Percentiles rank a stretch among this genome's conserved stretches.
phyloP scores from a whole-genome alignment of 2,797 vertebrate genomes.

The Dicrostonyx torquatus region DNA sequence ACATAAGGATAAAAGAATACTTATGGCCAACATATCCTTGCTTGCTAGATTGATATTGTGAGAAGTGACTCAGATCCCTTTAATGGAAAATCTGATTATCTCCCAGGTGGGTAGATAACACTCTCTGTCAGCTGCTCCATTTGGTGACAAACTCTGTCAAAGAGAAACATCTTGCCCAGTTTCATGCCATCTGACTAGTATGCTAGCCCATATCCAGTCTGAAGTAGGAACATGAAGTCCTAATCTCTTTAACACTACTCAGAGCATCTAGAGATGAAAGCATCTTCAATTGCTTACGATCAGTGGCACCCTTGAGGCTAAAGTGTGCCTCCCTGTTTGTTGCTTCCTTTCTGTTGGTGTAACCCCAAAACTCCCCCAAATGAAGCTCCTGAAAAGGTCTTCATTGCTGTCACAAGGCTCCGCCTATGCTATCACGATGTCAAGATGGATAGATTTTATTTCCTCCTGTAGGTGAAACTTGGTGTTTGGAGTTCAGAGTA shows the following conservation, averaged over 20 bases:
- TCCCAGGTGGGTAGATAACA: background rate
- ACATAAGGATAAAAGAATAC: background rate
- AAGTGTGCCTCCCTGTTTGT: background rate
- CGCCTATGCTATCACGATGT: background rate
- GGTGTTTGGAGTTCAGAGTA: background rate
- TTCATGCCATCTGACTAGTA: background rate
- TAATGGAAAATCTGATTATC: background rate
- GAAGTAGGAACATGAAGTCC: background rate
- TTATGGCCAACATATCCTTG: background rate
- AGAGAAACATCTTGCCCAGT: background rate
- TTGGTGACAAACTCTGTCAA: background rate
- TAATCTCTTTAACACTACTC: background rate
- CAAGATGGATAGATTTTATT: background rate
- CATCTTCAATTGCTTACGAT: background rate
- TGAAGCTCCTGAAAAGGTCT: background rate
- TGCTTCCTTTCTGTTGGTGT: background rate
- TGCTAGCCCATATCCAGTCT: background rate
- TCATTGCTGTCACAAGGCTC: background rate
- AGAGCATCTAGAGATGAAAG: background rate
- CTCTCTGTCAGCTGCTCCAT: background rate
- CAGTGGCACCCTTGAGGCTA: background rate
- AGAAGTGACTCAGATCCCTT: background rate
- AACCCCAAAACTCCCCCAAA: background rate
- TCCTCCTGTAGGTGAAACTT: background rate
- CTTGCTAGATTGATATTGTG: background rate